A percentile compares a stretch with the other conserved stretches of the same genome.
phyloP scores from a whole-genome alignment of 2,888 invertebrate genomes.

The Drosophila multiciliata region DNA sequence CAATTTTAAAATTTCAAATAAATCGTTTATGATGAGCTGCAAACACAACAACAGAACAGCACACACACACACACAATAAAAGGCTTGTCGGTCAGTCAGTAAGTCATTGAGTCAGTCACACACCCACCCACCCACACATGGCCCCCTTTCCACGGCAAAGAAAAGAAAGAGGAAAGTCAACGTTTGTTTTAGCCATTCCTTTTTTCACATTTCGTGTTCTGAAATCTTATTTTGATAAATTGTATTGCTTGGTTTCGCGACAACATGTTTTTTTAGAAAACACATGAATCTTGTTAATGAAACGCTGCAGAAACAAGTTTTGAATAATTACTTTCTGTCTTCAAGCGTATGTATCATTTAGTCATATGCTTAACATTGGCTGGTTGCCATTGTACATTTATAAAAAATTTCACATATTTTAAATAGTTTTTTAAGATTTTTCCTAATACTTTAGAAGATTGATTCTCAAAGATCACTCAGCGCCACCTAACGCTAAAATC shows the following conservation, averaged over 20 bases:
- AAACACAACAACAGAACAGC: conserved; percentile 3
- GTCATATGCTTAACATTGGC: conserved; percentile 22
- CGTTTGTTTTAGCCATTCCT: conserved; percentile 53
- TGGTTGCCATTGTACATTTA: conserved; percentile 1
- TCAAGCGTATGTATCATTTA: conserved; percentile 18
- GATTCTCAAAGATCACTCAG: conserved; percentile 31
- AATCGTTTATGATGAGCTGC: conserved; percentile 59
- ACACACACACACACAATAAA: conserved; percentile 17
- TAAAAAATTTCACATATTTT: background rate
- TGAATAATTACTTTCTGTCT: conserved; percentile 38
- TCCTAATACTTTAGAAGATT: conserved; percentile 3
- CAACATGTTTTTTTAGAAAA: conserved; percentile 47
- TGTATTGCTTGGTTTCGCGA: conserved; percentile 29
- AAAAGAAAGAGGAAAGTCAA: conserved; percentile 24
- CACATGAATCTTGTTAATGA: conserved; percentile 33
- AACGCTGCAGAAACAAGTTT: conserved; percentile 8
- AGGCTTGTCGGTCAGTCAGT: conserved; percentile 45
- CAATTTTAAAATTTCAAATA: conserved; percentile 65
- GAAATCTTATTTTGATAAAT: conserved; percentile 47
- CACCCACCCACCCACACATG: conserved; percentile 42
- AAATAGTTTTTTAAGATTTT: background rate
- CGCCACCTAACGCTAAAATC: conserved; percentile 58
- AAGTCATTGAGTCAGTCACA: background rate
- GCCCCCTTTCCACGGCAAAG: conserved; percentile 3
- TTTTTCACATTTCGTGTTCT: conserved; percentile 22